Conservation (phyloP, 2,797 vertebrate species). For the Mormyrus hasselquistii region DNA sequence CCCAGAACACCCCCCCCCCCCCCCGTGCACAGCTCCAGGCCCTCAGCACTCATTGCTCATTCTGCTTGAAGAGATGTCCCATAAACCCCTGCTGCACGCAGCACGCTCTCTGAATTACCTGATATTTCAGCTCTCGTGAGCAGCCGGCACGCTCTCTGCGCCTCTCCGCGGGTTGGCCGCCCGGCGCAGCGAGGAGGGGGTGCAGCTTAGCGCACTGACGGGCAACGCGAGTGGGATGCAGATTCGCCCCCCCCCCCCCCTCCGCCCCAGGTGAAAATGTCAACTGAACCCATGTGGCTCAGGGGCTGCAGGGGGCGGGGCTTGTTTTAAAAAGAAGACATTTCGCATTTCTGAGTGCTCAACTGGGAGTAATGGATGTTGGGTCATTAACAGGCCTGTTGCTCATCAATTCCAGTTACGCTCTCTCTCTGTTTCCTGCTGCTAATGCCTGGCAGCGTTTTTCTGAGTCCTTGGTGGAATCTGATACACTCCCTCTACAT, state of each 20-base stretch:
- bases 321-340: slow-evolving; percentile 8
- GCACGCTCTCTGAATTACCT: neutral
- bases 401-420: slow-evolving; percentile 30
- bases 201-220: neutral
- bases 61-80: neutral
- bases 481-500: slow-evolving; percentile 13
- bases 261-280: neutral
- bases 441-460: slow-evolving; percentile 28
- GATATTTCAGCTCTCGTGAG: neutral
- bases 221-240: neutral
- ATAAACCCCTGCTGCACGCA: neutral
- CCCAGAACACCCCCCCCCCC: neutral
- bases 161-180: neutral
- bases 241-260: neutral
- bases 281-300: neutral
- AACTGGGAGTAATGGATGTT: slow-evolving; percentile 21
- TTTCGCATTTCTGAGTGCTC: slow-evolving; percentile 15
- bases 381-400: slow-evolving; percentile 30
- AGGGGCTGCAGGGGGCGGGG: slow-evolving; percentile 18
- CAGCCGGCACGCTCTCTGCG: neutral
- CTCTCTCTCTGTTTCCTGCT: slow-evolving; percentile 32
- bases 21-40: neutral
- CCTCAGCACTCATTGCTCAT: neutral
- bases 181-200: neutral
- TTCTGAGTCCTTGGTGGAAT: slow-evolving; percentile 6